Conservation (phyloP, 2,888 invertebrate species). For the Chaitophorus viminalis region DNA sequence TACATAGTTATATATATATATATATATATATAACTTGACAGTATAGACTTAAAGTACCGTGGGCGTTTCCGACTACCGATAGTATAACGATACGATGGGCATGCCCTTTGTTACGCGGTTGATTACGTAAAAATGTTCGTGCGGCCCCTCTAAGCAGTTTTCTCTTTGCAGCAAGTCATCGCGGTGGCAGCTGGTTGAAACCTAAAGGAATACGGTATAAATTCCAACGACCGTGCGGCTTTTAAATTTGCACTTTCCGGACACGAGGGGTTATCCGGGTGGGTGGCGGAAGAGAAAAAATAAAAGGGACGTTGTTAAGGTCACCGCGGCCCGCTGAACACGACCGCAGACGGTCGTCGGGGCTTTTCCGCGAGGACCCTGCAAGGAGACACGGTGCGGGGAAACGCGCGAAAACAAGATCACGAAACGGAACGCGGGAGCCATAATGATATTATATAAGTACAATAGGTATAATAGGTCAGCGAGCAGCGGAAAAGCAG, state of each 20-base stretch:
- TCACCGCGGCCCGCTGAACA: not conserved
- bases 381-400: not conserved
- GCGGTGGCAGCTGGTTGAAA: not conserved
- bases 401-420: not conserved
- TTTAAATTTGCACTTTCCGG: constrained; percentile 8
- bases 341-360: not conserved
- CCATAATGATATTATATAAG: no score
- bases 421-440: not conserved
- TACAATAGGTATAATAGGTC: no score
- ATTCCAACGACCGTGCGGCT: not conserved
- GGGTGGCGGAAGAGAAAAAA: not conserved
- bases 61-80: no score
- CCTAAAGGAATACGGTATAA: not conserved
- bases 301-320: not conserved
- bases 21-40: no score
- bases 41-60: no score
- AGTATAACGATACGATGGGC: no score
- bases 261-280: not conserved
- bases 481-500: not conserved
- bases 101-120: no score
- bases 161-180: not conserved
- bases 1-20: no score
- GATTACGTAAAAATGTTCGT: no score
- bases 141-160: not conserved
- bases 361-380: not conserved